These are phyloP conservation scores for Elephas maximus DNA, from an alignment of 2,113 vertebrate species.

Conservation along the genomic window DNA sequence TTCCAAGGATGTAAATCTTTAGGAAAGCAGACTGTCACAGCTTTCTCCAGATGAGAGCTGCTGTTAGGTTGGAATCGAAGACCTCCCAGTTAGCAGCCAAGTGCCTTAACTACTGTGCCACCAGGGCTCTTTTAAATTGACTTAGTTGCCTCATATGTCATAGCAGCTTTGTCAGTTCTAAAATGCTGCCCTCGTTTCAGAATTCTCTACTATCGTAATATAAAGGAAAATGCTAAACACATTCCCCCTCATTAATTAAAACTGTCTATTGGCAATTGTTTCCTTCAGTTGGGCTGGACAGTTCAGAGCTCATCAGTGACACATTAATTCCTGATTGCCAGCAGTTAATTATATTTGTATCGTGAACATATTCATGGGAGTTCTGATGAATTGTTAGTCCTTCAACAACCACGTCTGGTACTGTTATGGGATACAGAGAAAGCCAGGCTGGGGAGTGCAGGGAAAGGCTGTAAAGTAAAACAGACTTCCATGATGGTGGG, in stretches of 20 bases:
- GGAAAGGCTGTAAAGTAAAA: neutral
- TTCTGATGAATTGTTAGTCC: neutral
- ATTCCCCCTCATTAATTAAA: neutral
- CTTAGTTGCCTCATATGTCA: neutral
- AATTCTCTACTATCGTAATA: neutral
- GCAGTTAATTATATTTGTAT: neutral
- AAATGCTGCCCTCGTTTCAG: neutral
- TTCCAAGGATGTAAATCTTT: neutral
- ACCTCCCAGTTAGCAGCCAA: neutral
- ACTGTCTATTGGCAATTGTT: neutral
- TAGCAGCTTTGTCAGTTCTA: neutral
- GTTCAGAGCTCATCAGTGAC: neutral
- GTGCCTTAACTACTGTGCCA: neutral
- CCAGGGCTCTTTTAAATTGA: neutral
- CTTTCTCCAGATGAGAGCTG: neutral
- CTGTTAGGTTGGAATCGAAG: neutral
- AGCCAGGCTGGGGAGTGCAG: neutral
- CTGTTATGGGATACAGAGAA: neutral
- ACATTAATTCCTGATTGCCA: neutral
- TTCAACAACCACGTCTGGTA: fast-evolving
- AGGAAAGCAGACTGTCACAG: no score
- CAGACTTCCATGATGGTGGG: neutral
- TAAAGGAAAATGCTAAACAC: neutral
- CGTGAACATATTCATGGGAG: neutral
- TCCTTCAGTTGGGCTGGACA: no score